These are phyloP conservation scores for Brachionus rubens DNA, from an alignment of 1,140 invertebrate genomes.

Conservation along the genomic window DNA sequence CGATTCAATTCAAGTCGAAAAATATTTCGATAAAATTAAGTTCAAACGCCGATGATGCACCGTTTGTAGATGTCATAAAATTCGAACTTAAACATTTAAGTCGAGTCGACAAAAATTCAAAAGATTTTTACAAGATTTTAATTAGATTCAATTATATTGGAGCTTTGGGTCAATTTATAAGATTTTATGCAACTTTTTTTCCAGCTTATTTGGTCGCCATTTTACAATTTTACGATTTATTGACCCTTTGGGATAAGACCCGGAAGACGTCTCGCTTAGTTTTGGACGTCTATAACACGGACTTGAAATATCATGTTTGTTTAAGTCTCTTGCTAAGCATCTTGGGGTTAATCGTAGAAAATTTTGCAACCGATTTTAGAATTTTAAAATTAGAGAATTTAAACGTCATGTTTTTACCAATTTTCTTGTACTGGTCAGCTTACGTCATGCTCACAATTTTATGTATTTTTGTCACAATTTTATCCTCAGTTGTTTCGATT, in stretches of 20 bases:
- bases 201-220: background rate
- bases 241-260: background rate
- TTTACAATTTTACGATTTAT: constrained; percentile 14
- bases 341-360: background rate
- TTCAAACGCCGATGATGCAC: background rate
- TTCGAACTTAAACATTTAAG: constrained; percentile 19
- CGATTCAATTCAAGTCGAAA: constrained; percentile 24
- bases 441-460: background rate
- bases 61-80: constrained; percentile 11
- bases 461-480: constrained; percentile 1
- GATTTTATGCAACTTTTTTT: constrained; percentile 31
- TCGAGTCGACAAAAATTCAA: background rate
- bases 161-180: constrained; percentile 2
- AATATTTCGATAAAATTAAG: constrained; percentile 8
- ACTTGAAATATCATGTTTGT: background rate
- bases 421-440: constrained; percentile 2
- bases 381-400: background rate
- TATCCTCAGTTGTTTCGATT: background rate
- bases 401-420: background rate
- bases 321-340: background rate
- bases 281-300: background rate
- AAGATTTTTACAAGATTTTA: background rate
- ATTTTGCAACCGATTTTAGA: background rate
- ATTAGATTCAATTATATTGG: background rate
- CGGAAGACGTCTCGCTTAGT: background rate